Evolutionary conservation across 2,888 invertebrate genomes (phyloP).

Genomic region (Temnothorax unifasciatus): DNA sequence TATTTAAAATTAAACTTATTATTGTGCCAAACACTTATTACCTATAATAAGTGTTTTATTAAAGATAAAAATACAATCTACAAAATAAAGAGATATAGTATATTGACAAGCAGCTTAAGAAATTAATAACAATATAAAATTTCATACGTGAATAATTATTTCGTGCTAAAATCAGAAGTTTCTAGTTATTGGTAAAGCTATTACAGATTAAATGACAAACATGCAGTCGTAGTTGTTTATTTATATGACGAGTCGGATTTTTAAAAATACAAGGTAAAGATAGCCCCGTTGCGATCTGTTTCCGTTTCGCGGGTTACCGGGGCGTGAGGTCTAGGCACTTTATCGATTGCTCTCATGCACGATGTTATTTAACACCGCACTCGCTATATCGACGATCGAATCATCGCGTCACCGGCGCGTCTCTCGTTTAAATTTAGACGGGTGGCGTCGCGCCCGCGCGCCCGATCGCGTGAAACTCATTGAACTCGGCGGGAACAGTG

Average conservation of each 20-base stretch:
- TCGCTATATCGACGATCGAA: slow-evolving; percentile 48
- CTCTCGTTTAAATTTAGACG: slow-evolving; percentile 74
- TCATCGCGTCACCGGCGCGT: slow-evolving; percentile 50
- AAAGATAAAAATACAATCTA: background rate
- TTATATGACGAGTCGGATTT: background rate
- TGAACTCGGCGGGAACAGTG: slow-evolving; percentile 72
- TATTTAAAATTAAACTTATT: background rate
- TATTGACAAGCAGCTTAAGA: background rate
- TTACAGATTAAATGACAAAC: background rate
- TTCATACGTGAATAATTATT: background rate
- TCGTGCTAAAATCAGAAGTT: background rate
- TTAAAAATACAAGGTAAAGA: background rate
- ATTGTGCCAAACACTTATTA: background rate
- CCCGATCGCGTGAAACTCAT: slow-evolving; percentile 78
- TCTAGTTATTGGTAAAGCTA: background rate
- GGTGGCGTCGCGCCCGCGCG: slow-evolving; percentile 57
- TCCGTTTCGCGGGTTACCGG: slow-evolving; percentile 11
- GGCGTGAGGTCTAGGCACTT: slow-evolving; percentile 44
- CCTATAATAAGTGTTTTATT: background rate
- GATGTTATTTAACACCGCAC: slow-evolving; percentile 33
- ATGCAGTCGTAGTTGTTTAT: background rate
- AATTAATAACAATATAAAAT: background rate
- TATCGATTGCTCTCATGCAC: slow-evolving; percentile 40
- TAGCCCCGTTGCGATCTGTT: background rate
- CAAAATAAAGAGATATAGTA: background rate